A percentile compares a stretch with the other conserved stretches of the same genome.
Conservation (phyloP, 2,888 invertebrate species). For the Petrolisthes cinctipes region DNA sequence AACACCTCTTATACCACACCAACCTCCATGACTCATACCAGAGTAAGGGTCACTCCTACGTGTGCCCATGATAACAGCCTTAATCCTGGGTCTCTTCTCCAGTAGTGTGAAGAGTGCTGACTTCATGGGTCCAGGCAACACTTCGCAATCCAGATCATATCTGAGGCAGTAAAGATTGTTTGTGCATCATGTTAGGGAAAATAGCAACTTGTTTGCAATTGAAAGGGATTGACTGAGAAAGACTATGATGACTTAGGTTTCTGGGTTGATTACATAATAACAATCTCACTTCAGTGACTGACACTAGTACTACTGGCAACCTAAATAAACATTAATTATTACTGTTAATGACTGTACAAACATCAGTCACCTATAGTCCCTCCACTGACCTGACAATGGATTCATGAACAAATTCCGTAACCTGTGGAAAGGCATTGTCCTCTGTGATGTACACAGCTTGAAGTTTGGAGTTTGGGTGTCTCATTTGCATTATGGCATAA, state of each 20-base stretch:
- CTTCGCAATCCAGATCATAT: constrained; percentile 81
- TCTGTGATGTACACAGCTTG: constrained; percentile 85
- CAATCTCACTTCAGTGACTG: not conserved
- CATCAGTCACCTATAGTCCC: not conserved
- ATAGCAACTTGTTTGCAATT: too few species aligned
- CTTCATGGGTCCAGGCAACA: constrained; percentile 80
- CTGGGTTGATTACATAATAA: not conserved
- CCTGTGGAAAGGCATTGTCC: constrained; percentile 84
- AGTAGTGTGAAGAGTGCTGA: constrained; percentile 78
- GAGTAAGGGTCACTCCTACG: constrained; percentile 89
- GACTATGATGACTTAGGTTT: too few species aligned
- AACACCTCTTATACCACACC: not conserved
- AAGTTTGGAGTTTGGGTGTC: constrained; percentile 70
- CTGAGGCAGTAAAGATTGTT: constrained; percentile 67
- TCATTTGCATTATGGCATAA: constrained; percentile 71
- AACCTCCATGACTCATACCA: constrained; percentile 65
- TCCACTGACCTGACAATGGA: constrained; percentile 74
- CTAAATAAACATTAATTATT: not conserved
- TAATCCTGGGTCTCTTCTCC: constrained; percentile 74
- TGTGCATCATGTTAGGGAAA: too few species aligned
- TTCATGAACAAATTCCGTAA: constrained; percentile 83
- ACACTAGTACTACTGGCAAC: not conserved
- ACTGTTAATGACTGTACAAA: not conserved
- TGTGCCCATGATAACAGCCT: constrained; percentile 93
- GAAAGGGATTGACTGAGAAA: too few species aligned